Evolutionary conservation across 2,797 vertebrate genomes (phyloP).

Genomic region (Eospalax fontanierii): DNA sequence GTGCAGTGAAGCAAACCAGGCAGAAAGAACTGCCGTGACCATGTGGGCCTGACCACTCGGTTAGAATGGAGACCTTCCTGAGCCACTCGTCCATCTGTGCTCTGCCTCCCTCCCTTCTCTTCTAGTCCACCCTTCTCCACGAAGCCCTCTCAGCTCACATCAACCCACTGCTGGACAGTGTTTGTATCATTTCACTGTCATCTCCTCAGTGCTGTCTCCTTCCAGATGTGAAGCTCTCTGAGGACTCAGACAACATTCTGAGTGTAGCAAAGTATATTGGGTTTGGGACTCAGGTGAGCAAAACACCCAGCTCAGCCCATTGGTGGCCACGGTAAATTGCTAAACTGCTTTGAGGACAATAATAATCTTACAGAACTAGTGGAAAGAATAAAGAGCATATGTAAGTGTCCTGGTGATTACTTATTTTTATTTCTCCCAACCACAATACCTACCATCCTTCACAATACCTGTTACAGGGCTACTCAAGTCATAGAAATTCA

Average conservation of each 20-base stretch:
- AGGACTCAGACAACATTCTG: background rate
- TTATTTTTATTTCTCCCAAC: background rate
- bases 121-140: background rate
- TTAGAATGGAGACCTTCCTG: background rate
- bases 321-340: background rate
- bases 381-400: background rate
- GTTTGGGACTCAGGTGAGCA: background rate
- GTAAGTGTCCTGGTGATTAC: background rate
- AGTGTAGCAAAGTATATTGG: background rate
- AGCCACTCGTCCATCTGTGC: rapidly evolving
- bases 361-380: background rate
- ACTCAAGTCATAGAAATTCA: background rate
- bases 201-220: background rate
- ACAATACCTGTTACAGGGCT: background rate
- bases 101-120: no score
- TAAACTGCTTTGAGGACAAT: background rate
- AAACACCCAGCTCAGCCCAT: background rate
- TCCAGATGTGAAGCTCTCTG: background rate
- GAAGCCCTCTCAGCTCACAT: background rate
- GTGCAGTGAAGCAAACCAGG: background rate
- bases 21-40: background rate
- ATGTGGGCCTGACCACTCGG: background rate
- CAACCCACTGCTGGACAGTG: background rate
- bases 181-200: background rate
- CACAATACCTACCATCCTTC: background rate